Evolutionary conservation across 1,140 invertebrate genomes (phyloP).

Genomic region (Lepidurus apus): DNA sequence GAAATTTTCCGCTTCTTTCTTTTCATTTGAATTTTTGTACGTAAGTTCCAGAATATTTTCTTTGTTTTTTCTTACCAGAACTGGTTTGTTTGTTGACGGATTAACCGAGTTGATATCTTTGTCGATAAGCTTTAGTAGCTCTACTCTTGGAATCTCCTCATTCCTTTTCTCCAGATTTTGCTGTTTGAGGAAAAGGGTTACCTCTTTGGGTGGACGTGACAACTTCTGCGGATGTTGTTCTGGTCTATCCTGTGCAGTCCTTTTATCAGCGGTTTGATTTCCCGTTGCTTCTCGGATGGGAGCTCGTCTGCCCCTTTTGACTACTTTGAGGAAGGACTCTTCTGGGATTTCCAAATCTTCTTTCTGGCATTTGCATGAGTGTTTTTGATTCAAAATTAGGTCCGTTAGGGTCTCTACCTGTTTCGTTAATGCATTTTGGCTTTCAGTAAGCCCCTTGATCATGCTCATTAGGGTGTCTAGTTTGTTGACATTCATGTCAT

Average conservation of each 20-base stretch:
- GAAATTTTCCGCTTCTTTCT: constrained; percentile 16
- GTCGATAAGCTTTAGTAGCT: constrained; percentile 25
- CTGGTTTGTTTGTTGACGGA: neutral
- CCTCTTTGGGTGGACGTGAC: neutral
- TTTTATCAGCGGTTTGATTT: neutral
- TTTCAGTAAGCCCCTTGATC: neutral
- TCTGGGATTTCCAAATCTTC: neutral
- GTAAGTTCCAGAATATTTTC: constrained; percentile 16
- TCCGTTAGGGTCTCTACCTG: neutral
- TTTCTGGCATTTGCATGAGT: neutral
- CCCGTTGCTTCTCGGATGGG: neutral
- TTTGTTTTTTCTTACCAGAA: constrained; percentile 5
- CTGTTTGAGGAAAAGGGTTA: constrained; percentile 18
- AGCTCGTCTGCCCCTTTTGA: neutral
- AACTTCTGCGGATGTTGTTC: neutral
- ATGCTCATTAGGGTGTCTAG: neutral
- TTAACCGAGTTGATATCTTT: constrained; percentile 5
- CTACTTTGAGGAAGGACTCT: neutral
- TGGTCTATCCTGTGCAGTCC: neutral
- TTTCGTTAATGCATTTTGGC: neutral
- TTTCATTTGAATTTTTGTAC: constrained; percentile 16
- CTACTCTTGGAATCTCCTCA: neutral
- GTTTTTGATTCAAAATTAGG: neutral
- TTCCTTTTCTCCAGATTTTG: constrained; percentile 24
- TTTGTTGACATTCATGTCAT: neutral